A percentile compares a stretch with the other conserved stretches of the same genome.
Conservation (phyloP, 2,113 vertebrate genomes). For the Phrynocephalus versicolor region DNA sequence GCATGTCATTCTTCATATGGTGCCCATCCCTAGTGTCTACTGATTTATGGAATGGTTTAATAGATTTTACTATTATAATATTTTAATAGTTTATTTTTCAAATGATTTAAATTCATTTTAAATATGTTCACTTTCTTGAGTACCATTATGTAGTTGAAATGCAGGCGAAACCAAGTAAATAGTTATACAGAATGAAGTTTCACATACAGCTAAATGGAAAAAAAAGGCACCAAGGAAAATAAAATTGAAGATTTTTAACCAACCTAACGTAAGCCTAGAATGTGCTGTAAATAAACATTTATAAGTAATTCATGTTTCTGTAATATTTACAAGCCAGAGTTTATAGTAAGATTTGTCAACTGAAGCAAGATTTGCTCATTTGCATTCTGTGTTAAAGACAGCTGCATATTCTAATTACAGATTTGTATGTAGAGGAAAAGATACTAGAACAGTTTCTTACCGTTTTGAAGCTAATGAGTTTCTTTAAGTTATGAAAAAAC, state of each 20-base stretch:
- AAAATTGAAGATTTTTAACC: not conserved
- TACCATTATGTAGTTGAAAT: too few species aligned
- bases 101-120: too few species aligned
- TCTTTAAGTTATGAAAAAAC: constrained; percentile 55
- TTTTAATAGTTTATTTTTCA: too few species aligned
- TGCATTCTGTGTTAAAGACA: constrained; percentile 44
- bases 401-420: constrained; percentile 29
- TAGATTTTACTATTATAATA: too few species aligned
- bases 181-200: not conserved
- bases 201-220: not conserved
- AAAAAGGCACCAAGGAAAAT: not conserved
- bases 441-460: constrained; percentile 37
- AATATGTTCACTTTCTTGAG: too few species aligned
- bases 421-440: constrained; percentile 24
- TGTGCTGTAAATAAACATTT: not conserved
- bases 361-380: constrained; percentile 22
- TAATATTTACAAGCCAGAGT: not conserved
- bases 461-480: constrained; percentile 43
- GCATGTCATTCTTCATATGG: too few species aligned
- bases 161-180: too few species aligned
- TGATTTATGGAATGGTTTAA: too few species aligned
- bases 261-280: not conserved
- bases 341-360: not conserved
- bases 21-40: too few species aligned
- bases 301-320: not conserved